Percentiles rank a stretch among this genome's conserved stretches.
These are phyloP conservation scores for Epiblema foenella DNA, from an alignment of 2,888 invertebrate genomes.

Conservation along the genomic window DNA sequence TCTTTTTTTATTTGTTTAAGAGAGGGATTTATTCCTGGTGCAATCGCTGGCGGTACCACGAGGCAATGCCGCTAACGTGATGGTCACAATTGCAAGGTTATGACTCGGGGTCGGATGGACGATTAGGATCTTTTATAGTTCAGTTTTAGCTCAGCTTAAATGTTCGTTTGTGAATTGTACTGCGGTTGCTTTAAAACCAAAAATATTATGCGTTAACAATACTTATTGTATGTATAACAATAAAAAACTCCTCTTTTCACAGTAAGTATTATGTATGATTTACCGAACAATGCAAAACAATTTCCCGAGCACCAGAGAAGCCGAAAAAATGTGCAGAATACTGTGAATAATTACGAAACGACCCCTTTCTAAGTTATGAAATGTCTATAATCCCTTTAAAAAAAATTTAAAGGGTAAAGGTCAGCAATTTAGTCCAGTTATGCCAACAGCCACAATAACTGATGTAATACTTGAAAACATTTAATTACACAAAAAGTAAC, in stretches of 20 bases:
- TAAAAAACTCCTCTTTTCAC: constrained; percentile 1
- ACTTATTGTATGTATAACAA: constrained; percentile 15
- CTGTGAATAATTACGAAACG: neutral
- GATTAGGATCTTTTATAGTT: too few species aligned
- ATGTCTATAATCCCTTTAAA: constrained; percentile 1
- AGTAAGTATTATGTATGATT: neutral
- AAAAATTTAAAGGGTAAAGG: constrained; percentile 4
- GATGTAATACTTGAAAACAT: constrained; percentile 18
- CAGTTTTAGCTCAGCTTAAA: too few species aligned
- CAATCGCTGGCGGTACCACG: too few species aligned
- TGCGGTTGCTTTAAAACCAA: too few species aligned
- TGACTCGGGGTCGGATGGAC: too few species aligned
- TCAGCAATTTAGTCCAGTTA: neutral
- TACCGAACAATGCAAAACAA: neutral
- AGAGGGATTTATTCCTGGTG: too few species aligned
- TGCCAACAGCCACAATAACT: neutral
- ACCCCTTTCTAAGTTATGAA: constrained; percentile 13
- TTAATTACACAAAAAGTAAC: constrained; percentile 5
- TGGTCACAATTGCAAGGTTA: too few species aligned
- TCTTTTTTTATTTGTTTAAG: too few species aligned
- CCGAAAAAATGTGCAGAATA: neutral
- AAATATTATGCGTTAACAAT: neutral
- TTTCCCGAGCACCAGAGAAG: neutral
- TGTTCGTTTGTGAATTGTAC: too few species aligned
- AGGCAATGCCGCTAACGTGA: too few species aligned